phyloP scores from a whole-genome alignment of 2,888 invertebrate species.

The Hypselothyrea guttata region DNA sequence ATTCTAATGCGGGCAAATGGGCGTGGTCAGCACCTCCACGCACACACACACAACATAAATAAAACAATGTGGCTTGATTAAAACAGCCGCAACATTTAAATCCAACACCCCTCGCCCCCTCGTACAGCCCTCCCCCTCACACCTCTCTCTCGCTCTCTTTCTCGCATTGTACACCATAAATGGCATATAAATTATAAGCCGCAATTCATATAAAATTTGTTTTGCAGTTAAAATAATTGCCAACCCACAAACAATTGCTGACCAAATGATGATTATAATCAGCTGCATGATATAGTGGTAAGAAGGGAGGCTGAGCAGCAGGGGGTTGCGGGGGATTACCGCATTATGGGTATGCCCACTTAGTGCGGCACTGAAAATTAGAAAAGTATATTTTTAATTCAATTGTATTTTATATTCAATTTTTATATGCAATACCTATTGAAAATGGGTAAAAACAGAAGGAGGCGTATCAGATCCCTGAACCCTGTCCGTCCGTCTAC shows the following conservation, averaged over 20 bases:
- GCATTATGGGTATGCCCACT: too few species aligned
- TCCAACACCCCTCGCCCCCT: constrained; percentile 9
- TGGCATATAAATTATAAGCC: constrained; percentile 32
- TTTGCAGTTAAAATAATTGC: constrained; percentile 29
- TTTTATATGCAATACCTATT: not conserved
- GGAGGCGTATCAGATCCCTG: too few species aligned
- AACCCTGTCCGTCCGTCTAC: too few species aligned
- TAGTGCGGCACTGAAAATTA: too few species aligned
- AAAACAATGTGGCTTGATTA: constrained; percentile 56
- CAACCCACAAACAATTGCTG: constrained; percentile 26
- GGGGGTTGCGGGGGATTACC: not conserved
- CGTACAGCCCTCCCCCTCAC: not conserved
- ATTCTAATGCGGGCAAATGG: constrained; percentile 26
- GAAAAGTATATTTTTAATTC: too few species aligned
- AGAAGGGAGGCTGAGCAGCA: too few species aligned
- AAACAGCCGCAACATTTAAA: constrained; percentile 61
- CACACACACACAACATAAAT: constrained; percentile 22
- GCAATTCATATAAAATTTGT: constrained; percentile 39
- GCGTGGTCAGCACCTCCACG: constrained; percentile 18
- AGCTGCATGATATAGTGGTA: too few species aligned
- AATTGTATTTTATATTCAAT: too few species aligned
- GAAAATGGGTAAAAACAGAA: too few species aligned
- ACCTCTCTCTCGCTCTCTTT: too few species aligned
- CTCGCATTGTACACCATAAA: too few species aligned
- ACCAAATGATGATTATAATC: constrained; percentile 2